phyloP scores from a whole-genome alignment of 2,797 vertebrate genomes.

The Pseudocheirus occidentalis region DNA sequence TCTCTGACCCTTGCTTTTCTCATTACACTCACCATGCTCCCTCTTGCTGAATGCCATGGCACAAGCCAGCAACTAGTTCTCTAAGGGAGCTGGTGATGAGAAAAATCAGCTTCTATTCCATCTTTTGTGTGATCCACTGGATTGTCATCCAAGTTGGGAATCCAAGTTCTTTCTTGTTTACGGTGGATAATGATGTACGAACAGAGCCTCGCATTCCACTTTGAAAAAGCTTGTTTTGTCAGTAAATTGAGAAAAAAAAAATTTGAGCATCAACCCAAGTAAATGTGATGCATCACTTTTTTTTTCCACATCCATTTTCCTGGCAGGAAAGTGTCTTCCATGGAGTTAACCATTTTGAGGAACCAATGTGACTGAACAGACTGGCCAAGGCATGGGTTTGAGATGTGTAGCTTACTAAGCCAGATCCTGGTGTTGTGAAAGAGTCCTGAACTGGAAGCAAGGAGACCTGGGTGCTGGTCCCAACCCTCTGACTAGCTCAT shows the following conservation, averaged over 20 bases:
- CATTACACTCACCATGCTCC: not conserved
- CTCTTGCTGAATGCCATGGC: not conserved
- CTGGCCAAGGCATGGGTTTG: no score
- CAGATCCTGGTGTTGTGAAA: not conserved
- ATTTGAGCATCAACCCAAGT: not conserved
- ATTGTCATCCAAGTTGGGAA: slow-evolving; percentile 15
- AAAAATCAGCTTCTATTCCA: slow-evolving; percentile 59
- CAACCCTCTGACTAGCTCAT: not conserved
- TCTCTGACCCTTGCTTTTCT: not conserved
- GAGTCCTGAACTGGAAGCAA: not conserved
- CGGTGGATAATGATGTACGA: not conserved
- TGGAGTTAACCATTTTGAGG: not conserved
- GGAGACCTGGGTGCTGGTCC: not conserved
- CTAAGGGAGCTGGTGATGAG: not conserved
- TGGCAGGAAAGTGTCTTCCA: not conserved
- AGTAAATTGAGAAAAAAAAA: not conserved
- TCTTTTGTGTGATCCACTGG: slow-evolving; percentile 11
- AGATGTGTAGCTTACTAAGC: not conserved
- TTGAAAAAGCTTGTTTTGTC: not conserved
- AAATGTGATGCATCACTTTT: not conserved
- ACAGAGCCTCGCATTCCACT: not conserved
- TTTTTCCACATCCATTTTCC: slow-evolving; percentile 28
- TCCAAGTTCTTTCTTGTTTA: slow-evolving; percentile 37
- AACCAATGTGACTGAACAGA: not conserved
- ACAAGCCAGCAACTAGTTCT: not conserved